Percentiles rank a stretch among this genome's conserved stretches.
Evolutionary conservation across 2,113 vertebrate species (phyloP).

Genomic region (Myodes glareolus): DNA sequence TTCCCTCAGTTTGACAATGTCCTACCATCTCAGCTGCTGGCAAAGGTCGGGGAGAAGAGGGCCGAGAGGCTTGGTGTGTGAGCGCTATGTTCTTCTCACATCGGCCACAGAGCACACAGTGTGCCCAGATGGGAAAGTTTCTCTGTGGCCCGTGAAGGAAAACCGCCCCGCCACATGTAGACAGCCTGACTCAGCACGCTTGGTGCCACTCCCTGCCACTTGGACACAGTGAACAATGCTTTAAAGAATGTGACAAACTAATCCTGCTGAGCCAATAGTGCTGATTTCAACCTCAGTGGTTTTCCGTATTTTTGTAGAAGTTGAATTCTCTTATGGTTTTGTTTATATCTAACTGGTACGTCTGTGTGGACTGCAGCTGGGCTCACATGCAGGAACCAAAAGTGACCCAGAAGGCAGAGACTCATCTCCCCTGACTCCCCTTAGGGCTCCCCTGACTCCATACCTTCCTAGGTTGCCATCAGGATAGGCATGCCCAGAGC

Average conservation of each 20-base stretch:
- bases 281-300: neutral
- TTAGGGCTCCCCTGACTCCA: rapidly evolving
- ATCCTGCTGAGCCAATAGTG: no score
- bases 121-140: rapidly evolving
- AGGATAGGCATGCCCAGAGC: rapidly evolving
- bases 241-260: neutral
- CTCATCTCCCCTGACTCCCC: no score
- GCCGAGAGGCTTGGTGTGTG: rapidly evolving
- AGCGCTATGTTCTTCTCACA: rapidly evolving
- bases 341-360: neutral
- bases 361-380: neutral
- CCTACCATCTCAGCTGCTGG: neutral
- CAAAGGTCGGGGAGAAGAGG: neutral
- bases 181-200: rapidly evolving
- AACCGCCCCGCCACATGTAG: rapidly evolving
- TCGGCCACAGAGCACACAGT: rapidly evolving
- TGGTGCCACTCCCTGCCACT: neutral
- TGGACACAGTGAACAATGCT: rapidly evolving
- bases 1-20: neutral
- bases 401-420: rapidly evolving
- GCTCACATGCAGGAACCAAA: neutral
- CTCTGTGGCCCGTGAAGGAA: rapidly evolving
- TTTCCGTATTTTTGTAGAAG: neutral
- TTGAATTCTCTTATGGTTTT: neutral
- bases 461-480: rapidly evolving